Evolutionary conservation across 2,113 vertebrate genomes (phyloP).

Genomic region (Sylvietta virens): DNA sequence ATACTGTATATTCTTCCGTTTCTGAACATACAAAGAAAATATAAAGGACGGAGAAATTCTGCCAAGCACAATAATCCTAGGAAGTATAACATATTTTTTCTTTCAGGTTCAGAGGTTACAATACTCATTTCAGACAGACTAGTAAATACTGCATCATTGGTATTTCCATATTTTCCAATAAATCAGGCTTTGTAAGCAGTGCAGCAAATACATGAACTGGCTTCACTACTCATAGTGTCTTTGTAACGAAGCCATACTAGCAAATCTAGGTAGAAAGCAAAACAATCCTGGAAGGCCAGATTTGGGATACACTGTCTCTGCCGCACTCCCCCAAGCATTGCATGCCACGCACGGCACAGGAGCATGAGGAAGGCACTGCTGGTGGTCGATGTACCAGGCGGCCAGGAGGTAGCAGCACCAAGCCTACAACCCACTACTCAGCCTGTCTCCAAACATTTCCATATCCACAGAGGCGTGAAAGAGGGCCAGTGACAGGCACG

Average conservation of each 20-base stretch:
- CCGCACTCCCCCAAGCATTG: constrained; percentile 51
- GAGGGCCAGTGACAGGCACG: constrained; percentile 74
- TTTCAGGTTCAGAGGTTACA: constrained; percentile 1
- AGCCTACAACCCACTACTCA: constrained; percentile 51
- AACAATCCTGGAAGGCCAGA: not conserved
- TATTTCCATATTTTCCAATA: not conserved
- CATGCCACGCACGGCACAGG: constrained; percentile 73
- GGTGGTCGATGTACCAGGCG: constrained; percentile 27
- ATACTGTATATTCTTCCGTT: not conserved
- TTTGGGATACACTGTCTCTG: constrained; percentile 4
- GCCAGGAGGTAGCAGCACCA: constrained; percentile 65
- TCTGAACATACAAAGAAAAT: constrained; percentile 34
- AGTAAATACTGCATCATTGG: not conserved
- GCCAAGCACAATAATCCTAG: not conserved
- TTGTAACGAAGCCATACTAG: not conserved
- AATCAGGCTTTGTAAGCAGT: not conserved
- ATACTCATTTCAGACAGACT: constrained; percentile 23
- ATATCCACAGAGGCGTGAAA: constrained; percentile 82
- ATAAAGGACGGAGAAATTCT: constrained; percentile 16
- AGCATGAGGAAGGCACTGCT: constrained; percentile 45
- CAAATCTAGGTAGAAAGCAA: not conserved
- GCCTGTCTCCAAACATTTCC: constrained; percentile 71
- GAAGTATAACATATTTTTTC: not conserved
- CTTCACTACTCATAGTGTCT: not conserved
- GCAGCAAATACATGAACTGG: not conserved